phyloP scores from a whole-genome alignment of 2,113 vertebrate genomes.

The Aplodontia rufa region DNA sequence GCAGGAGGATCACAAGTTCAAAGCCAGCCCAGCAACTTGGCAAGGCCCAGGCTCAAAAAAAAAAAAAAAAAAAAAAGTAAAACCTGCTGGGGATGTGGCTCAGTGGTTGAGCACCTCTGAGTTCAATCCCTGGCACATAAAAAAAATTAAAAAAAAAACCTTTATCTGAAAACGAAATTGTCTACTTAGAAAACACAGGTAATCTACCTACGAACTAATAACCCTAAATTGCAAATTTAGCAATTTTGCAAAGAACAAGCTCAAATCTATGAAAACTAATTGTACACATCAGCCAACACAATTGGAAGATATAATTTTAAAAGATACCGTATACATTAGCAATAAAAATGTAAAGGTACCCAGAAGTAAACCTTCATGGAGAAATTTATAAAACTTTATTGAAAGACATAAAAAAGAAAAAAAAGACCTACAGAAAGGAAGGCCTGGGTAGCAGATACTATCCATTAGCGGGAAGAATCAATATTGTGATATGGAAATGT shows the following conservation, averaged over 20 bases:
- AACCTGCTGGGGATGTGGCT: too few species aligned
- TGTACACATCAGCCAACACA: neutral
- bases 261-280: neutral
- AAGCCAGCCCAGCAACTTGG: too few species aligned
- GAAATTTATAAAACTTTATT: slow-evolving; percentile 50
- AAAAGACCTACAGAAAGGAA: neutral
- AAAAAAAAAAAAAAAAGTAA: neutral
- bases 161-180: neutral
- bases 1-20: too few species aligned
- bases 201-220: neutral
- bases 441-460: neutral
- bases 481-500: slow-evolving; percentile 3
- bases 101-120: too few species aligned
- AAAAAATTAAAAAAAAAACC: too few species aligned
- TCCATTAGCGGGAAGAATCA: slow-evolving; percentile 40
- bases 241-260: neutral
- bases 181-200: neutral
- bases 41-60: too few species aligned
- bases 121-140: too few species aligned
- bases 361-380: slow-evolving; percentile 51
- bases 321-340: neutral
- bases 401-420: slow-evolving; percentile 39
- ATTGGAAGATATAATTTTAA: slow-evolving; percentile 27
- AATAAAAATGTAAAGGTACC: slow-evolving; percentile 35
- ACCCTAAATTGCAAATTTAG: neutral